phyloP scores from a whole-genome alignment of 2,888 invertebrate genomes.

The Drosophila kambysellisi region DNA sequence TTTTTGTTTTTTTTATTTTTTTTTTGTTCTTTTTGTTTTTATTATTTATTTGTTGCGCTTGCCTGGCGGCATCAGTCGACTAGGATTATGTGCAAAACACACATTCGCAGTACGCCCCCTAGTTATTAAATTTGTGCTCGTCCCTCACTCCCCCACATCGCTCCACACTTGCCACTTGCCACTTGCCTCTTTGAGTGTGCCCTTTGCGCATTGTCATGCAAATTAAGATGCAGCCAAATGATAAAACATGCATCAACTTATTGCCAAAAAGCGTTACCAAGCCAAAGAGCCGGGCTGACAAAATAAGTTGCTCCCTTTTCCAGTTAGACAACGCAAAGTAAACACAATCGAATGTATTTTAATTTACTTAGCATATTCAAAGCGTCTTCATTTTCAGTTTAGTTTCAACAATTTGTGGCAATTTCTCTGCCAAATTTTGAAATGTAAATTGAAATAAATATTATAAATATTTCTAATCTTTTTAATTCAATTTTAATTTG shows the following conservation, averaged over 20 bases:
- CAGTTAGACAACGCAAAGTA: neutral
- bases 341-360: constrained; percentile 2
- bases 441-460: neutral
- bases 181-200: constrained; percentile 18
- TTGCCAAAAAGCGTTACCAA: constrained; percentile 15
- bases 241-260: constrained; percentile 54
- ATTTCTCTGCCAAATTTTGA: neutral
- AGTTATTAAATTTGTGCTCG: constrained; percentile 16
- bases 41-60: constrained; percentile 33
- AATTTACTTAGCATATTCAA: constrained; percentile 2
- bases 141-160: neutral
- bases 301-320: constrained; percentile 10
- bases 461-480: neutral
- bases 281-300: constrained; percentile 9
- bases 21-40: constrained; percentile 24
- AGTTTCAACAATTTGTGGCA: neutral
- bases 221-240: constrained; percentile 66
- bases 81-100: constrained; percentile 44
- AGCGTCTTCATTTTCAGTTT: neutral
- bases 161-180: constrained; percentile 2
- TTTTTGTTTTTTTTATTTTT: constrained; percentile 20
- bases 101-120: constrained; percentile 13
- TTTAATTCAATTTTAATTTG: neutral
- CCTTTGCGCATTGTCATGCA: constrained; percentile 52
- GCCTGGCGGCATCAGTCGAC: constrained; percentile 29